Evolutionary conservation across 1,140 invertebrate species (phyloP).

Genomic region (Drosophila teissieri): DNA sequence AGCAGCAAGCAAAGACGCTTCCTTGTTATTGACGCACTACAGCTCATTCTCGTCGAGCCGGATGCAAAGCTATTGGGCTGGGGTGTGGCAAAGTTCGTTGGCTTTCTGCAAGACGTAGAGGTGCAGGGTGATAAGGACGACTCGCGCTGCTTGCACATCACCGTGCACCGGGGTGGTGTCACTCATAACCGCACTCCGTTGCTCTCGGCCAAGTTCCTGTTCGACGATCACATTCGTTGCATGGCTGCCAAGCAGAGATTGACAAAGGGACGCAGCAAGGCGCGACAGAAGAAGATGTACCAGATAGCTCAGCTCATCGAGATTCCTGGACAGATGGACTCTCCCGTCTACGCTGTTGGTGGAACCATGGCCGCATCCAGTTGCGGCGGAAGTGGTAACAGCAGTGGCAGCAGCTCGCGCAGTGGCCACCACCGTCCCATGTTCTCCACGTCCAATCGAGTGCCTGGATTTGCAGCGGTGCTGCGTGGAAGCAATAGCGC

Average conservation of each 20-base stretch:
- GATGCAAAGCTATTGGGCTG: conserved; percentile 96
- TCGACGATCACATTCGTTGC: conserved; percentile 99
- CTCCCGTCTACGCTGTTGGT: conserved; percentile 84
- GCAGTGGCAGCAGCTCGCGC: conserved; percentile 57
- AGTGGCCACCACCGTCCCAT: conserved; percentile 85
- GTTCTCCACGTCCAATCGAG: conserved; percentile 87
- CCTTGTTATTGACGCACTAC: conserved; percentile 96
- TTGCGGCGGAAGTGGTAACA: conserved; percentile 53
- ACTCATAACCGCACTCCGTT: conserved; percentile 90
- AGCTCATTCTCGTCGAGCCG: conserved; percentile 98
- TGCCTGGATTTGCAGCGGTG: conserved; percentile 89
- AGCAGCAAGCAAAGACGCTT: conserved; percentile 95
- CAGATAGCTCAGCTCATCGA: conserved; percentile 97
- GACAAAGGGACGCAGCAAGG: conserved; percentile 95
- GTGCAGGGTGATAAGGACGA: conserved; percentile 97
- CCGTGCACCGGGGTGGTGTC: conserved; percentile 92
- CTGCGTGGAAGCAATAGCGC: conserved; percentile 86
- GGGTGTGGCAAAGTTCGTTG: conserved; percentile 98
- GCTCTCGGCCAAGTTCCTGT: conserved; percentile 96
- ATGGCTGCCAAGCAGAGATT: conserved; percentile 96
- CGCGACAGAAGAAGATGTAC: conserved; percentile 97
- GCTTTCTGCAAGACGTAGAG: conserved; percentile 93
- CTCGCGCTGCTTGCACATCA: conserved; percentile 97
- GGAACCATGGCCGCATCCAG: conserved; percentile 71
- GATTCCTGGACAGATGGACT: conserved; percentile 88